These are phyloP conservation scores for Sipha maydis DNA, from an alignment of 2,888 invertebrate species.

Conservation along the genomic window DNA sequence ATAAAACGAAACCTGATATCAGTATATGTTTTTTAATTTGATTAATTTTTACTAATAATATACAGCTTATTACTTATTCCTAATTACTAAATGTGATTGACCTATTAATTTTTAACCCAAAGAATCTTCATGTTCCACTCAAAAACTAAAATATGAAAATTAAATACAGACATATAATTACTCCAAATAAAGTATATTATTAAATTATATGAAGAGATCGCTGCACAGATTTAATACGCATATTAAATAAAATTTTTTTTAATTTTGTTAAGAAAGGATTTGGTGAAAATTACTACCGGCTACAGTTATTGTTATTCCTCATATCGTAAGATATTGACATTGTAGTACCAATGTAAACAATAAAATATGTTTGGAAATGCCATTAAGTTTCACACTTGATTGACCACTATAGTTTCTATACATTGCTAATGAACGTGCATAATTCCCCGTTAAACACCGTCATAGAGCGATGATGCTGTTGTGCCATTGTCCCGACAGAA, in stretches of 20 bases:
- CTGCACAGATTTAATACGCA: no score
- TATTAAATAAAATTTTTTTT: background rate
- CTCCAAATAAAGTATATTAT: no score
- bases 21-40: no score
- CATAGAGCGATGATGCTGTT: conserved; percentile 8
- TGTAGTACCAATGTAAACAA: conserved; percentile 7
- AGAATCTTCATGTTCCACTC: no score
- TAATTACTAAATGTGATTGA: no score
- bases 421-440: conserved; percentile 48
- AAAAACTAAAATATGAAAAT: no score
- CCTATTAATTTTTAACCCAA: no score
- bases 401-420: conserved; percentile 15
- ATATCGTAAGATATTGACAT: background rate
- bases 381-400: conserved; percentile 24
- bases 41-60: no score
- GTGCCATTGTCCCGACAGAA: conserved; percentile 16
- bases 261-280: background rate
- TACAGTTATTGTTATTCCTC: background rate
- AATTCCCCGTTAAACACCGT: conserved; percentile 24
- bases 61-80: no score
- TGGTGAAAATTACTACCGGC: background rate
- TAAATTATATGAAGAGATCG: no score
- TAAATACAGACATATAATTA: no score
- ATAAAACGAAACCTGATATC: no score
- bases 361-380: conserved; percentile 21